A percentile compares a stretch with the other conserved stretches of the same genome.
These are phyloP conservation scores for Isurus oxyrinchus DNA, from an alignment of 2,113 vertebrate species.

Conservation along the genomic window DNA sequence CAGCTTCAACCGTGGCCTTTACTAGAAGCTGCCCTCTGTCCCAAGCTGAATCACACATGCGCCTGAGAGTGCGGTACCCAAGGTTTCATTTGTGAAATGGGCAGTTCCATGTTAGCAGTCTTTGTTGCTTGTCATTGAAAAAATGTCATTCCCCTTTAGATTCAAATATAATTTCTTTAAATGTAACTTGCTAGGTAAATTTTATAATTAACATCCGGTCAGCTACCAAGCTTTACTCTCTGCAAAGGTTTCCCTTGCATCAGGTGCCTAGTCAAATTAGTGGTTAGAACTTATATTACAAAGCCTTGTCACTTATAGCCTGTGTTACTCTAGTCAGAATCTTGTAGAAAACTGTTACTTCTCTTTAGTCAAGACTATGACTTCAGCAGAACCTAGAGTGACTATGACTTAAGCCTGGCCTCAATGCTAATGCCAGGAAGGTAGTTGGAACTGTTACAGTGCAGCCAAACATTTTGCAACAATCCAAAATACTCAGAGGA, in stretches of 20 bases:
- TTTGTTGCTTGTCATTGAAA: background rate
- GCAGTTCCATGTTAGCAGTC: background rate
- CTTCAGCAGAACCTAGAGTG: background rate
- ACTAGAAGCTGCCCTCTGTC: background rate
- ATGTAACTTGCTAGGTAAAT: background rate
- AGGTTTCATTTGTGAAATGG: background rate
- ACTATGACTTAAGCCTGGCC: background rate
- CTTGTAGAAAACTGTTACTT: background rate
- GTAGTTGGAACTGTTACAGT: background rate
- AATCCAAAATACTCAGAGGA: background rate
- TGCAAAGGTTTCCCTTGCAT: background rate
- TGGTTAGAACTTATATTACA: background rate
- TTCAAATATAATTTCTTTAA: background rate
- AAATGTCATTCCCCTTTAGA: background rate
- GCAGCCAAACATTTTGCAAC: background rate
- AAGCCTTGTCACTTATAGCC: background rate
- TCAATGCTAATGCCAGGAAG: background rate
- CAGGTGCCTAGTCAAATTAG: background rate
- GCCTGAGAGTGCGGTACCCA: background rate
- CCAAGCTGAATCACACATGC: background rate
- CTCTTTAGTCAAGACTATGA: background rate
- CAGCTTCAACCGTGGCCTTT: background rate
- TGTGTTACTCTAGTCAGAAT: background rate
- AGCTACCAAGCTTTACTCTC: background rate
- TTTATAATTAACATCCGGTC: background rate